Evolutionary conservation across 2,888 invertebrate genomes (phyloP).

Genomic region (Pheosia gnoma): DNA sequence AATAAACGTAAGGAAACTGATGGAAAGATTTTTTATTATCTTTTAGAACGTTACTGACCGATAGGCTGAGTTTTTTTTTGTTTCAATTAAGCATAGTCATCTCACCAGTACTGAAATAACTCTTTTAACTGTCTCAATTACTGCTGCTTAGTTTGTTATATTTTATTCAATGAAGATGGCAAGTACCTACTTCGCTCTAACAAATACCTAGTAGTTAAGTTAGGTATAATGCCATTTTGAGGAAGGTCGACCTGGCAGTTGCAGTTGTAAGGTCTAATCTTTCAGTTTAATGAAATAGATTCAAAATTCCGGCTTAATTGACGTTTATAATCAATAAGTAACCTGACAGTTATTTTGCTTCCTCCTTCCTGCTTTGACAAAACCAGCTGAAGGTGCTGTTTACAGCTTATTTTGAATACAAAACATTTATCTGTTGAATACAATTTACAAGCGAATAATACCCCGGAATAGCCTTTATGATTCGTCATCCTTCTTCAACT

Average conservation of each 20-base stretch:
- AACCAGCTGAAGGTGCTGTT: not conserved
- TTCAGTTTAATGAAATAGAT: not conserved
- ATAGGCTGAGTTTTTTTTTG: not conserved
- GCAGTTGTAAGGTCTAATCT: not conserved
- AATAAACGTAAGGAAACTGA: slow-evolving; percentile 1
- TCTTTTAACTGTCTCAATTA: no score
- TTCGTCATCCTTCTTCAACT: slow-evolving; percentile 25
- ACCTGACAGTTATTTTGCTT: not conserved
- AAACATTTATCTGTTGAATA: not conserved
- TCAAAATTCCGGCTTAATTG: no score
- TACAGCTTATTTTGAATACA: not conserved
- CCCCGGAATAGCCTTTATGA: slow-evolving; percentile 26
- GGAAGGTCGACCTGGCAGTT: not conserved
- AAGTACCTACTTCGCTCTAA: no score
- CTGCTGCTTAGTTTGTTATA: no score
- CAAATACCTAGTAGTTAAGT: no score
- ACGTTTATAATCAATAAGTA: not conserved
- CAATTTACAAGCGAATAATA: slow-evolving; percentile 6
- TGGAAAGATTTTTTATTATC: not conserved
- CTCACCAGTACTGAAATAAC: no score
- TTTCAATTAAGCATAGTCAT: no score
- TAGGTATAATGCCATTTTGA: no score
- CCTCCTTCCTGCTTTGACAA: slow-evolving; percentile 1
- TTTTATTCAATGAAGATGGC: no score
- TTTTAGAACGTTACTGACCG: not conserved